Conservation (phyloP, 2,888 invertebrate genomes). For the Rhamnusium bicolor region DNA sequence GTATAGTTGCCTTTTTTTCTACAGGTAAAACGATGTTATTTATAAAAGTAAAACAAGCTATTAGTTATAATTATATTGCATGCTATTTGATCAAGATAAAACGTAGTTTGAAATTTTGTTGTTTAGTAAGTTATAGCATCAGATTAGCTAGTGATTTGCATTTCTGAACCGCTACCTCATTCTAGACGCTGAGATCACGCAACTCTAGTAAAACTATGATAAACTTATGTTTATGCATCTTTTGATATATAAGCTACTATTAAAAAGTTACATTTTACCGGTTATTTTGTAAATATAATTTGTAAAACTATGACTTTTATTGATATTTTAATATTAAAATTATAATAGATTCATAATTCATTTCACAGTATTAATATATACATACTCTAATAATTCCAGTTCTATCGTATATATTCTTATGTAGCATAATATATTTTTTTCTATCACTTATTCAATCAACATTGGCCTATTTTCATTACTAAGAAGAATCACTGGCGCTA, state of each 20-base stretch:
- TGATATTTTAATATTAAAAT: conserved; percentile 7
- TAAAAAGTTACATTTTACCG: conserved; percentile 27
- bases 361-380: neutral
- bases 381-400: too few relatives aligned
- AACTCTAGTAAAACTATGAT: conserved; percentile 63
- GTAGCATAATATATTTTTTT: too few relatives aligned
- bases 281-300: conserved; percentile 28
- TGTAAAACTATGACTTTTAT: conserved; percentile 24
- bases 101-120: conserved; percentile 67
- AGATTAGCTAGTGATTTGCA: conserved; percentile 68
- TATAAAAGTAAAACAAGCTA: conserved; percentile 68
- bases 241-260: conserved; percentile 31
- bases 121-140: conserved; percentile 69
- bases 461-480: too few relatives aligned
- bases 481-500: too few relatives aligned
- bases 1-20: conserved; percentile 19
- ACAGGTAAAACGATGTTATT: conserved; percentile 55
- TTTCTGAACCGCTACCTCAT: conserved; percentile 62
- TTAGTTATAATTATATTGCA: conserved; percentile 70
- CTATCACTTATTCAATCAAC: too few relatives aligned
- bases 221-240: conserved; percentile 62
- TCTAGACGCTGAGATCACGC: conserved; percentile 59
- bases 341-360: neutral
- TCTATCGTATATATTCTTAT: too few relatives aligned
- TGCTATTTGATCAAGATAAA: conserved; percentile 66